These are phyloP conservation scores for Anthopleura sola DNA, from an alignment of 64 coral and sea anemone species.

Conservation along the genomic window DNA sequence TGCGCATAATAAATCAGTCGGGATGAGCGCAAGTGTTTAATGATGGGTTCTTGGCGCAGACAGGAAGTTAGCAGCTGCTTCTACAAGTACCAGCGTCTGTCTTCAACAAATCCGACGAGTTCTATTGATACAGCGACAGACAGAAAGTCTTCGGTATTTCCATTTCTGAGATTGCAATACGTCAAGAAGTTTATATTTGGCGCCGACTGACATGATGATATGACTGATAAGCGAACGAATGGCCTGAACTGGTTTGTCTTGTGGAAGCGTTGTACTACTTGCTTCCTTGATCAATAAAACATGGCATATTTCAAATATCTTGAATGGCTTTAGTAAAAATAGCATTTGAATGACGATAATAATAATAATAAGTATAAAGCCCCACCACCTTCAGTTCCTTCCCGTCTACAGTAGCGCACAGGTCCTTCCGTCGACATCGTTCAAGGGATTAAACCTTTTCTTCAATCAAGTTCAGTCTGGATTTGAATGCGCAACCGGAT, in stretches of 20 bases:
- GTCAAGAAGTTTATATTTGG: neutral
- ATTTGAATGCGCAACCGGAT: conserved; percentile 3
- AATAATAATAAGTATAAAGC: neutral
- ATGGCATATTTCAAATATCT: neutral
- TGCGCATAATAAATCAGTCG: neutral
- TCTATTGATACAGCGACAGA: neutral
- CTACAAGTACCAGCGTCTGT: neutral
- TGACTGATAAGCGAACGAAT: neutral
- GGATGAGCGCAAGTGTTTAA: neutral
- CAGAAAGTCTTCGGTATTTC: conserved; percentile 6
- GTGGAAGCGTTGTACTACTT: neutral
- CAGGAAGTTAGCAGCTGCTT: neutral
- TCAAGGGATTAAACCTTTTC: neutral
- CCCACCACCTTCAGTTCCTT: neutral
- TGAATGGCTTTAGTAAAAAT: neutral
- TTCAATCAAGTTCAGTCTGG: neutral
- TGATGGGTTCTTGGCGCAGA: neutral
- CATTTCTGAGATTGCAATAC: neutral
- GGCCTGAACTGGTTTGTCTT: neutral
- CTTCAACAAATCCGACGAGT: neutral
- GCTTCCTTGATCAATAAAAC: conserved; percentile 5
- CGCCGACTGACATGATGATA: neutral
- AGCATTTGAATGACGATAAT: neutral
- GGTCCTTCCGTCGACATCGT: neutral
- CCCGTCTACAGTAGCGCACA: neutral